phyloP scores from a whole-genome alignment of 2,113 vertebrate genomes.

The Casuarius casuarius region DNA sequence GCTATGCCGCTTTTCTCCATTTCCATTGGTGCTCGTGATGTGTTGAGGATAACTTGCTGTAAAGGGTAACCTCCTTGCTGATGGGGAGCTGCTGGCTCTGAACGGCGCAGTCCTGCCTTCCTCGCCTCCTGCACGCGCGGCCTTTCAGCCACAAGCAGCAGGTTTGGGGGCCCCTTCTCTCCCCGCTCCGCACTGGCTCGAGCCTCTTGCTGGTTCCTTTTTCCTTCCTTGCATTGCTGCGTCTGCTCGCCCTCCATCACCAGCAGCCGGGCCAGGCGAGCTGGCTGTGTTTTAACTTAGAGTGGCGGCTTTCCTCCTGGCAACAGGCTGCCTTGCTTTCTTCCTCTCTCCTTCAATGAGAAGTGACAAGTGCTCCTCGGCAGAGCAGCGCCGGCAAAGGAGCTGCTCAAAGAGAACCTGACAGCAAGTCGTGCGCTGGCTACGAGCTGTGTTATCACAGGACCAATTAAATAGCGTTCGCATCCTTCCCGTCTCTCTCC shows the following conservation, averaged over 20 bases:
- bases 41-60: background rate
- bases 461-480: conserved; percentile 4
- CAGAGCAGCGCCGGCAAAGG: conserved; percentile 48
- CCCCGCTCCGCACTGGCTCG: background rate
- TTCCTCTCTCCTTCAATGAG: conserved; percentile 17
- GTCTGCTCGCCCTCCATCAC: conserved; percentile 11
- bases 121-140: background rate
- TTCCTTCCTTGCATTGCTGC: background rate
- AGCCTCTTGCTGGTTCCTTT: conserved; percentile 10
- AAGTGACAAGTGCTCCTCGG: conserved; percentile 62
- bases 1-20: background rate
- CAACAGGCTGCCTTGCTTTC: conserved; percentile 45
- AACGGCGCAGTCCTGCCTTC: background rate
- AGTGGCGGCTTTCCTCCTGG: conserved; percentile 59
- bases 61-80: background rate
- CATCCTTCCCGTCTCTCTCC: background rate
- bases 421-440: background rate
- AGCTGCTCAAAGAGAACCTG: background rate
- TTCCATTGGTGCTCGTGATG: accelerated
- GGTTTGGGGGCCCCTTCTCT: background rate
- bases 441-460: conserved; percentile 5
- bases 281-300: conserved; percentile 37
- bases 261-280: background rate
- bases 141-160: background rate
- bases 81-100: background rate